These are phyloP conservation scores for Meandrina meandrites DNA, from an alignment of 92 coral and sea anemone genomes.

Conservation along the genomic window DNA sequence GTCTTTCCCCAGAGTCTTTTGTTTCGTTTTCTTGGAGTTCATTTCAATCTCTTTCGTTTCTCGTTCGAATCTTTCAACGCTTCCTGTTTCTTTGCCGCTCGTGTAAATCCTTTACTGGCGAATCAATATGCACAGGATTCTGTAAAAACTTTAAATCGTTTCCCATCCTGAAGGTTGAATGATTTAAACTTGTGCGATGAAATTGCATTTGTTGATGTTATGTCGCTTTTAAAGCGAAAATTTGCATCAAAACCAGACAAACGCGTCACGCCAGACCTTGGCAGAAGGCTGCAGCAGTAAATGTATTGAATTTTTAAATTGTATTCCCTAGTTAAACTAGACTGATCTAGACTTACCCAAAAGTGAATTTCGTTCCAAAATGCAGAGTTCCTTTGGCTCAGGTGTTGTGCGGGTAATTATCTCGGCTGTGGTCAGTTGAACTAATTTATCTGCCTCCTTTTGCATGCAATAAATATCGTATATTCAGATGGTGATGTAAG, in stretches of 20 bases:
- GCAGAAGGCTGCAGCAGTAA: background rate
- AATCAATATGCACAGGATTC: background rate
- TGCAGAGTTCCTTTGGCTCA: background rate
- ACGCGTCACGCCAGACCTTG: background rate
- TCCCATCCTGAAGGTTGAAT: background rate
- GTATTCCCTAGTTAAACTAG: too few relatives aligned
- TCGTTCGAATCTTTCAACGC: background rate
- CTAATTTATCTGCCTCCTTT: conserved; percentile 2
- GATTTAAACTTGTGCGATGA: background rate
- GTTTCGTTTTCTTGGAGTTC: background rate
- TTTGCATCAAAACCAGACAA: conserved; percentile 37
- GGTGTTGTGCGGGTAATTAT: background rate
- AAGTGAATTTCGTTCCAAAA: background rate
- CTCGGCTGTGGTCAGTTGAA: background rate
- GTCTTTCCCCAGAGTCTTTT: background rate
- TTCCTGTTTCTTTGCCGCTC: too few relatives aligned
- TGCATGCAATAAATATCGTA: background rate
- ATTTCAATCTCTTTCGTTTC: too few relatives aligned
- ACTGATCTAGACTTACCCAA: too few relatives aligned
- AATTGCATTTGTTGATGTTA: conserved; percentile 11
- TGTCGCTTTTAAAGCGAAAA: conserved; percentile 7
- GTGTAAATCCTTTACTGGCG: background rate
- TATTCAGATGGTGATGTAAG: conserved; percentile 32
- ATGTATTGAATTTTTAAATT: background rate
- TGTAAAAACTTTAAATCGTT: background rate